Percentiles rank a stretch among this genome's conserved stretches.
Conservation (phyloP, 2,797 vertebrate species). For the Lithobates sylvaticus region DNA sequence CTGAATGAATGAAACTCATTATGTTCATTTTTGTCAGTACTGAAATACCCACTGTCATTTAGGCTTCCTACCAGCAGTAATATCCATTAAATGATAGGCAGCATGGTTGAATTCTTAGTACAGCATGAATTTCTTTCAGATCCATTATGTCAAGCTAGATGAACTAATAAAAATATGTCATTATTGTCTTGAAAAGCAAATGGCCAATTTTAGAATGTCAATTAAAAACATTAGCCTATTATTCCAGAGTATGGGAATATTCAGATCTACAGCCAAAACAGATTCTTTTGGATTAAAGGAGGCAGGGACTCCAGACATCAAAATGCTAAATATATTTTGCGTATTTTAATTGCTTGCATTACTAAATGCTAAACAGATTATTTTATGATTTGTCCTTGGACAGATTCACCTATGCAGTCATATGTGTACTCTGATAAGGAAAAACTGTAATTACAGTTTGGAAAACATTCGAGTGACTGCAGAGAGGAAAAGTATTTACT, state of each 20-base stretch:
- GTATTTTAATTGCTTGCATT: not conserved
- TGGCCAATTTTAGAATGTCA: not conserved
- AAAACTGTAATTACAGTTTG: not conserved
- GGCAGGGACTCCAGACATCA: not conserved
- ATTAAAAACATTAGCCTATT: not conserved
- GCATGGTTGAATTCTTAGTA: constrained; percentile 19
- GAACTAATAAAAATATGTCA: not conserved
- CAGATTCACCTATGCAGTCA: no score
- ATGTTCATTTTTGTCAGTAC: not conserved
- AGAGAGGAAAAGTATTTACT: not conserved
- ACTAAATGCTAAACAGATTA: not conserved
- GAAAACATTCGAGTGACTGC: not conserved
- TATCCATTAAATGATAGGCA: constrained; percentile 3
- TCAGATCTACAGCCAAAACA: no score
- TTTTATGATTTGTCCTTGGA: not conserved
- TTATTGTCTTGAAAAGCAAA: not conserved
- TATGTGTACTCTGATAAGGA: no score
- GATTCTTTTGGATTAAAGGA: not conserved
- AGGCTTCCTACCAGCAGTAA: not conserved
- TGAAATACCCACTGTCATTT: not conserved
- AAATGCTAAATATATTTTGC: not conserved
- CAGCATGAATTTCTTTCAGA: not conserved
- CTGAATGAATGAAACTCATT: not conserved
- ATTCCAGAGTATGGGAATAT: not conserved
- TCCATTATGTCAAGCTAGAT: not conserved